Evolutionary conservation across 1,140 invertebrate genomes (phyloP).

Genomic region (Fopius arisanus): DNA sequence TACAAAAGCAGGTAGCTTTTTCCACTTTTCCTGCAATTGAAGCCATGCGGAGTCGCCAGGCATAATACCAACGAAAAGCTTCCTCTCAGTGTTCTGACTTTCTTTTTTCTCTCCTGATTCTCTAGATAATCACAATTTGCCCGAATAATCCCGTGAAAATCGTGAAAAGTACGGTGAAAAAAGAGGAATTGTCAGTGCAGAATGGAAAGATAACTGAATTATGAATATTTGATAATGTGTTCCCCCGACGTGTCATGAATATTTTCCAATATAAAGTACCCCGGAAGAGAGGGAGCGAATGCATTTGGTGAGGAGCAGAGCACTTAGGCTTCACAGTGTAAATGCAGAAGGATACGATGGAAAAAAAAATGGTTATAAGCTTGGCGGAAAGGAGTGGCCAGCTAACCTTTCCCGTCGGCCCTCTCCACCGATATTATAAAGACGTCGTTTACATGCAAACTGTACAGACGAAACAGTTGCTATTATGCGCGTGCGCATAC

Average conservation of each 20-base stretch:
- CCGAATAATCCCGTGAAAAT: not conserved
- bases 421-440: not conserved
- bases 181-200: conserved; percentile 36
- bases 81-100: not conserved
- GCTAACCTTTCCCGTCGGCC: not conserved
- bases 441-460: conserved; percentile 1
- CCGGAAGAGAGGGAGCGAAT: not conserved
- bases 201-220: conserved; percentile 36
- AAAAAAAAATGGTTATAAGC: not conserved
- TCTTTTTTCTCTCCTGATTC: not conserved
- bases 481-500: not conserved
- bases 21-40: conserved; percentile 17
- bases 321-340: not conserved
- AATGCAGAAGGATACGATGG: not conserved
- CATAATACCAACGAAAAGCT: conserved; percentile 15
- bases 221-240: not conserved
- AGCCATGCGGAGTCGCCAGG: conserved; percentile 1
- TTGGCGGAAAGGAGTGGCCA: not conserved
- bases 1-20: conserved; percentile 13
- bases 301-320: not conserved
- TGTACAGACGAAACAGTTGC: not conserved
- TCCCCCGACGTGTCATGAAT: not conserved
- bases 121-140: not conserved
- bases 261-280: not conserved
- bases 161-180: not conserved